These are phyloP conservation scores for Gymnogyps californianus DNA, from an alignment of 2,113 vertebrate species.

Conservation along the genomic window DNA sequence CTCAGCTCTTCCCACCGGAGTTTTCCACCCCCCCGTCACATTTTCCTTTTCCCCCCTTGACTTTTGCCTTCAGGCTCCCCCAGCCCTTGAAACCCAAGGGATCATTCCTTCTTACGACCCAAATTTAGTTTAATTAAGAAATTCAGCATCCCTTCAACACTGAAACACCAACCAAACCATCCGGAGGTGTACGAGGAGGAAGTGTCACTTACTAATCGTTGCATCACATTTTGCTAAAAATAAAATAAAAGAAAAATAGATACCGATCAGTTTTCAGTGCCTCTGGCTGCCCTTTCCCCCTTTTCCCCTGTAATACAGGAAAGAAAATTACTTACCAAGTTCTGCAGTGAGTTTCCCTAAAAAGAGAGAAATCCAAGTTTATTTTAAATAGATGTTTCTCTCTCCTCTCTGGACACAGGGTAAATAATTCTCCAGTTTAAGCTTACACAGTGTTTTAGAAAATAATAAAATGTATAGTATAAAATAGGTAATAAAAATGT, in stretches of 20 bases:
- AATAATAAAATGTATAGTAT: not conserved
- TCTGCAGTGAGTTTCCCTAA: not conserved
- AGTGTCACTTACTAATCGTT: not conserved
- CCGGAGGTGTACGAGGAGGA: accelerated
- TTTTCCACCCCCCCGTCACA: not conserved
- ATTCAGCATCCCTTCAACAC: not conserved
- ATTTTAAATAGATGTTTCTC: not conserved
- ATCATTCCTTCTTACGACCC: not conserved
- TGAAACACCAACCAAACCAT: too few relatives aligned
- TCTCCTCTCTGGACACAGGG: not conserved
- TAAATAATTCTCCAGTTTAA: not conserved
- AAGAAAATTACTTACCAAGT: not conserved
- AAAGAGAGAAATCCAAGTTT: not conserved
- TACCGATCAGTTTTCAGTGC: accelerated
- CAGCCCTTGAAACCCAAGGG: not conserved
- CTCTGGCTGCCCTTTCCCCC: not conserved
- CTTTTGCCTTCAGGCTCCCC: not conserved
- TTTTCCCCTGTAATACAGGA: too few relatives aligned
- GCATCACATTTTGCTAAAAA: not conserved
- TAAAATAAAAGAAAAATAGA: too few relatives aligned
- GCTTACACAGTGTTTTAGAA: not conserved
- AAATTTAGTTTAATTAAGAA: not conserved
- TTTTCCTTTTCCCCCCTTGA: not conserved
- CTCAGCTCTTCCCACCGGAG: accelerated
- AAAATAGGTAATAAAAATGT: not conserved